phyloP scores from a whole-genome alignment of 2,797 vertebrate genomes.

The Fistularia commersonii region DNA sequence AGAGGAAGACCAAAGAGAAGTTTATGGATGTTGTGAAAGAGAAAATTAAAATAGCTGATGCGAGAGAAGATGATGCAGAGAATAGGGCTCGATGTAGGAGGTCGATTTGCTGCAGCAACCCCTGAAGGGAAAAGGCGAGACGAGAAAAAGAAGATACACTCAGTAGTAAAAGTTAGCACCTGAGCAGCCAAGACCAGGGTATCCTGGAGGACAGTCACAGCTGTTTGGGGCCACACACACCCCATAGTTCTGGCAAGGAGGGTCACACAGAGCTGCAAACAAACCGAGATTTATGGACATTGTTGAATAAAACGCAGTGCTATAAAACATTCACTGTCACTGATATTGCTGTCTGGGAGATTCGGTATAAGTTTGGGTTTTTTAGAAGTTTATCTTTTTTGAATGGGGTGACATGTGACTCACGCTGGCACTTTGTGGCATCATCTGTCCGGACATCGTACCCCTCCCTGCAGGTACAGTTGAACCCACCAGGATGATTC shows the following conservation, averaged over 20 bases:
- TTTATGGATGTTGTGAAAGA: too few species aligned
- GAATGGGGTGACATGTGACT: constrained; percentile 39
- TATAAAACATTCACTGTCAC: too few species aligned
- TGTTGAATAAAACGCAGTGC: background rate
- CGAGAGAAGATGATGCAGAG: too few species aligned
- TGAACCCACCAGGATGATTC: constrained; percentile 72
- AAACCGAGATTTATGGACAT: background rate
- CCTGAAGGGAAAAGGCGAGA: too few species aligned
- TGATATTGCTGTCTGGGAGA: too few species aligned
- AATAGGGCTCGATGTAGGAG: too few species aligned
- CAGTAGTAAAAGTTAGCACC: constrained; percentile 50
- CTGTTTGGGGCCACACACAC: constrained; percentile 78
- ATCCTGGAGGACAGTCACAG: constrained; percentile 80
- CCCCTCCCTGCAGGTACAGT: constrained; percentile 75
- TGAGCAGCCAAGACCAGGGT: constrained; percentile 79
- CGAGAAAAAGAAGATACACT: too few species aligned
- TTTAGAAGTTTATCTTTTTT: too few species aligned
- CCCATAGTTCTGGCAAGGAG: constrained; percentile 78
- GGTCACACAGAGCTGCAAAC: constrained; percentile 74
- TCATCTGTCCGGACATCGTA: constrained; percentile 70
- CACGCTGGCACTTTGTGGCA: constrained; percentile 74
- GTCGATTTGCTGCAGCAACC: too few species aligned
- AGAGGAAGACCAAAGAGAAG: too few species aligned
- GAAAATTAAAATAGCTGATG: too few species aligned
- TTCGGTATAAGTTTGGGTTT: too few species aligned